phyloP scores from a whole-genome alignment of 2,797 vertebrate species.

The Sarcophilus harrisii region DNA sequence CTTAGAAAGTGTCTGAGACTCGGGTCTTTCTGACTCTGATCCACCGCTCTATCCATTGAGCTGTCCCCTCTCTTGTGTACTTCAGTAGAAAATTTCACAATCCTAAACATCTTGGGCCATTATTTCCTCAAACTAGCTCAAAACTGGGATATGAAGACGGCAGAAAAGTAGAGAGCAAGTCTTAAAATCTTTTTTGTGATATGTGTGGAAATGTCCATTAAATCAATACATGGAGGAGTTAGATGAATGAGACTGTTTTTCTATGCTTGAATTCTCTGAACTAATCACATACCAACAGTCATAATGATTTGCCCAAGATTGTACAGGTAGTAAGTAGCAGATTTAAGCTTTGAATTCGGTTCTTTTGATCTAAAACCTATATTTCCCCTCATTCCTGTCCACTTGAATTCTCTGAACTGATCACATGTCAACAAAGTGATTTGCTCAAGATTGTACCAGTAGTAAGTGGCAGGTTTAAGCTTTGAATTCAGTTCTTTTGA shows the following conservation, averaged over 20 bases:
- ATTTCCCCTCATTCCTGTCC: not conserved
- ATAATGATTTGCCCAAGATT: not conserved
- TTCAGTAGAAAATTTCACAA: not conserved
- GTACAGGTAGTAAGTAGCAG: not conserved
- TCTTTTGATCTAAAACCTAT: not conserved
- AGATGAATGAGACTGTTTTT: not conserved
- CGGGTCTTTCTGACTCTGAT: not conserved
- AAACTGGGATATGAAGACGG: not conserved
- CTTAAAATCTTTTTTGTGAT: not conserved
- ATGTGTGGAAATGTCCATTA: not conserved
- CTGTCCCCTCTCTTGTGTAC: not conserved
- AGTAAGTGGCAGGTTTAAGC: not conserved
- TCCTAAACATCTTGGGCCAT: not conserved
- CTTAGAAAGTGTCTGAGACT: not conserved
- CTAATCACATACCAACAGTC: not conserved
- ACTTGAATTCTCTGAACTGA: not conserved
- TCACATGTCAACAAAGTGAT: not conserved
- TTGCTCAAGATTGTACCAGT: not conserved
- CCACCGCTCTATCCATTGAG: not conserved
- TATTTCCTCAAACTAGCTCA: not conserved
- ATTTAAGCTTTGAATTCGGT: not conserved
- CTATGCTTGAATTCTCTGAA: not conserved
- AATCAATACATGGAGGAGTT: not conserved
- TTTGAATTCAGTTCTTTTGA: not conserved
- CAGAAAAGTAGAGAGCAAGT: not conserved